Conservation (phyloP, 2,888 invertebrate species). For the Pinctada fucata region DNA sequence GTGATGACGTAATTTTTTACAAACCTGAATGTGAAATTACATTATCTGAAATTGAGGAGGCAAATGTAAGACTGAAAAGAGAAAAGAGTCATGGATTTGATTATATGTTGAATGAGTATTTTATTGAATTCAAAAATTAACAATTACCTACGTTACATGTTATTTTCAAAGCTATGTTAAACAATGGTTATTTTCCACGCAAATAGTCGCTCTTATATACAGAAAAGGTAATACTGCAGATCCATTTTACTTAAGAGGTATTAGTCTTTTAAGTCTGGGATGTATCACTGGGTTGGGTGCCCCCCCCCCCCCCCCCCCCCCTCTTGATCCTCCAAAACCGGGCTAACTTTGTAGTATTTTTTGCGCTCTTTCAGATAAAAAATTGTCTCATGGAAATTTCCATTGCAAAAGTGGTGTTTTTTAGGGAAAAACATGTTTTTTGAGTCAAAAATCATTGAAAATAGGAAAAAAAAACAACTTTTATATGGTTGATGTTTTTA, state of each 20-base stretch:
- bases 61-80: constrained; percentile 1
- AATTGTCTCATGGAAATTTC: no score
- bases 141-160: constrained; percentile 10
- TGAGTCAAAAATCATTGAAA: no score
- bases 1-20: constrained; percentile 15
- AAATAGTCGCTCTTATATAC: constrained; percentile 37
- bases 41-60: constrained; percentile 14
- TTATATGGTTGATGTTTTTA: no score
- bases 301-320: no score
- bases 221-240: constrained; percentile 38
- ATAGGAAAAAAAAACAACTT: no score
- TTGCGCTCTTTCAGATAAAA: no score
- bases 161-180: constrained; percentile 35
- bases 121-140: constrained; percentile 27
- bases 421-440: no score
- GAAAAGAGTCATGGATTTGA: constrained; percentile 36
- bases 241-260: constrained; percentile 38
- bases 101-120: constrained; percentile 38
- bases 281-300: no score
- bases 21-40: constrained; percentile 11
- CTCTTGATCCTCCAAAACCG: no score
- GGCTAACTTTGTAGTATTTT: no score
- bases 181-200: constrained; percentile 30
- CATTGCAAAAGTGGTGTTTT: no score
- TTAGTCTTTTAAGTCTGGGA: constrained; percentile 40